These are phyloP conservation scores for Scarus forsteni DNA, from an alignment of 2,797 vertebrate genomes.

Conservation along the genomic window DNA sequence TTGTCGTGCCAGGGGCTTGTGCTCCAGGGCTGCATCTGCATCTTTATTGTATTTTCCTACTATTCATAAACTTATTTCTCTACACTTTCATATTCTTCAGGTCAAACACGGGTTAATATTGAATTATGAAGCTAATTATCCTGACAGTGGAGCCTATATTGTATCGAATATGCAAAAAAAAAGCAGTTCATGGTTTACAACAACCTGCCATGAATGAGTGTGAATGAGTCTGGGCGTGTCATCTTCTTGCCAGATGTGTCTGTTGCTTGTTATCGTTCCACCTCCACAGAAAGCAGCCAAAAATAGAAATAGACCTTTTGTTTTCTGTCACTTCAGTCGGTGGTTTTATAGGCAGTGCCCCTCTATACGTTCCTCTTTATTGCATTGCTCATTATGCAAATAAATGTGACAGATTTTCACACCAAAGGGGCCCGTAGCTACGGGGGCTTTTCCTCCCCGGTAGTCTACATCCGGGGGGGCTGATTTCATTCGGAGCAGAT, in stretches of 20 bases:
- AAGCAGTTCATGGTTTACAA: neutral
- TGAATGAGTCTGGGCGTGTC: conserved; percentile 75
- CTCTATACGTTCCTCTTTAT: neutral
- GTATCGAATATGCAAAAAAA: too few species aligned
- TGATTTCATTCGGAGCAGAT: neutral
- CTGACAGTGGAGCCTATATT: too few species aligned
- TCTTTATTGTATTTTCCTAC: neutral
- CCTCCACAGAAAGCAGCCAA: conserved; percentile 9
- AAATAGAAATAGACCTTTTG: conserved; percentile 32
- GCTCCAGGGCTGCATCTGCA: too few species aligned
- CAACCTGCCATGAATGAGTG: conserved; percentile 8
- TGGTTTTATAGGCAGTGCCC: neutral
- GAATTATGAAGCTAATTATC: too few species aligned
- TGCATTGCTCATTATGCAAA: neutral
- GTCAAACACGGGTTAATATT: too few species aligned
- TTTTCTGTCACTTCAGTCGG: neutral
- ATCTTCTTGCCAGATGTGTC: conserved; percentile 61
- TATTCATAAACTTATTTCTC: too few species aligned
- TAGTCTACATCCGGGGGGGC: too few species aligned
- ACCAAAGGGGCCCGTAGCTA: neutral
- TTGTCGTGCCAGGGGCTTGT: too few species aligned
- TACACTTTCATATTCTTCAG: neutral
- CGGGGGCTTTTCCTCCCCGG: neutral
- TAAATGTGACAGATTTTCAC: neutral
- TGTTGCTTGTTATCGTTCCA: conserved; percentile 23